Percentiles rank a stretch among this genome's conserved stretches.
Evolutionary conservation across 2,113 vertebrate species (phyloP).

Genomic region (Neolamprologus ventralis): DNA sequence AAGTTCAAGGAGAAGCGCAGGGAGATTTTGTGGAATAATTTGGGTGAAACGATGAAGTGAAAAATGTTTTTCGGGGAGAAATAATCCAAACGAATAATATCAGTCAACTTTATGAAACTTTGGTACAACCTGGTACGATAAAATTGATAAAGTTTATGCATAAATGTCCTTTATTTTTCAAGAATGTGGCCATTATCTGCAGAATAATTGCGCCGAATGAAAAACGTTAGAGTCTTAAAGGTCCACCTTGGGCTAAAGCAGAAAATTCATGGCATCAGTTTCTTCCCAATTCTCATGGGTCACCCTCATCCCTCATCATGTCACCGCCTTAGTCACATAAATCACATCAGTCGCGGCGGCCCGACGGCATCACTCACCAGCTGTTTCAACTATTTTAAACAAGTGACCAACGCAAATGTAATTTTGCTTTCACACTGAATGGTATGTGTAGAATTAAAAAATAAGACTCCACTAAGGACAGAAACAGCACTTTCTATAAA

Average conservation of each 20-base stretch:
- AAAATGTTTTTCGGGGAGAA: neutral
- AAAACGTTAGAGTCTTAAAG: neutral
- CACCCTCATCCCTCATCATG: constrained; percentile 69
- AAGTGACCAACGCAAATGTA: neutral
- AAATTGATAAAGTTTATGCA: neutral
- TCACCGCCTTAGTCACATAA: constrained; percentile 71
- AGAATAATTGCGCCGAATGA: neutral
- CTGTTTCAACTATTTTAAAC: neutral
- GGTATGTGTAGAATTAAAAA: constrained; percentile 7
- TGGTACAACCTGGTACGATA: neutral
- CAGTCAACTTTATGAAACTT: constrained; percentile 6
- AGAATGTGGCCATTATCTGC: neutral
- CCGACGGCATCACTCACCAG: constrained; percentile 74
- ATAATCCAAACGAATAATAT: constrained; percentile 1
- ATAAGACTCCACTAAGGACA: neutral
- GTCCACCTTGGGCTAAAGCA: neutral
- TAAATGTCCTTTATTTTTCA: neutral
- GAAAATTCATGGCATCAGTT: constrained; percentile 8
- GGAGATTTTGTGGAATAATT: constrained; percentile 18
- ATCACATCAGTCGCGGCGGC: constrained; percentile 79
- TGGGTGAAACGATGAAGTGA: neutral
- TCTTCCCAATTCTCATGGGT: constrained; percentile 35
- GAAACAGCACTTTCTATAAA: neutral
- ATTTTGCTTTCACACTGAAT: constrained; percentile 21
- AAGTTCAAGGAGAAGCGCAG: constrained; percentile 8